Conservation (phyloP, 2,797 vertebrate genomes). For the Argya squamiceps region DNA sequence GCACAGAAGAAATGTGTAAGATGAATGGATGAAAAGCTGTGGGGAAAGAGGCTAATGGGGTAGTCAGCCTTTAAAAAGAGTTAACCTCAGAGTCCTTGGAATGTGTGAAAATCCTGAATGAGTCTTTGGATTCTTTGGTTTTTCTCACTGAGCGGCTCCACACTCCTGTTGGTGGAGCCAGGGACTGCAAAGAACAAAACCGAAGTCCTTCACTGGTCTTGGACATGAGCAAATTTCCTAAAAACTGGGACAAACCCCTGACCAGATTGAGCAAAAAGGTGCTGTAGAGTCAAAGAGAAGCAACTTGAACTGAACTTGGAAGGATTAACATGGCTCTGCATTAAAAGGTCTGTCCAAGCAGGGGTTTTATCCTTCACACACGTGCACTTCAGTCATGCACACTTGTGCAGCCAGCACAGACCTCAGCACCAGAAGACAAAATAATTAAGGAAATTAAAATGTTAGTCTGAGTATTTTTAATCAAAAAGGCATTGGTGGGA, state of each 20-base stretch:
- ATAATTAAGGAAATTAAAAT: neutral
- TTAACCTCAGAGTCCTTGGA: neutral
- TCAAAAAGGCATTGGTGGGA: neutral
- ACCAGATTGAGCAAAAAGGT: neutral
- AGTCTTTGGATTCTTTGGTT: neutral
- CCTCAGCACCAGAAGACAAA: neutral
- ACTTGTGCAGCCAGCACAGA: neutral
- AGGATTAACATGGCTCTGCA: neutral
- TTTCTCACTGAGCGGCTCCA: neutral
- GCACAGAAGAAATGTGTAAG: neutral
- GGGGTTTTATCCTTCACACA: neutral
- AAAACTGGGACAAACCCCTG: neutral
- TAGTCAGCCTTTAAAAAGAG: neutral
- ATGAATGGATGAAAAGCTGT: neutral
- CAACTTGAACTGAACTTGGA: neutral
- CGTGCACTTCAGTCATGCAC: accelerated
- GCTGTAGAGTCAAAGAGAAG: neutral
- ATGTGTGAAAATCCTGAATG: neutral
- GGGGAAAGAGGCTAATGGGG: neutral
- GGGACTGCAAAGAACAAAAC: neutral
- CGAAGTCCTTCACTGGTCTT: neutral
- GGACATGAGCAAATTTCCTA: neutral
- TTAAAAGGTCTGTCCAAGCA: neutral
- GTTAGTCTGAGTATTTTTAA: neutral
- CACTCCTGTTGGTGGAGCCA: neutral